Base-by-base conservation (phyloP, 2,888 invertebrate species). In the Phyto melanocephala region DNA sequence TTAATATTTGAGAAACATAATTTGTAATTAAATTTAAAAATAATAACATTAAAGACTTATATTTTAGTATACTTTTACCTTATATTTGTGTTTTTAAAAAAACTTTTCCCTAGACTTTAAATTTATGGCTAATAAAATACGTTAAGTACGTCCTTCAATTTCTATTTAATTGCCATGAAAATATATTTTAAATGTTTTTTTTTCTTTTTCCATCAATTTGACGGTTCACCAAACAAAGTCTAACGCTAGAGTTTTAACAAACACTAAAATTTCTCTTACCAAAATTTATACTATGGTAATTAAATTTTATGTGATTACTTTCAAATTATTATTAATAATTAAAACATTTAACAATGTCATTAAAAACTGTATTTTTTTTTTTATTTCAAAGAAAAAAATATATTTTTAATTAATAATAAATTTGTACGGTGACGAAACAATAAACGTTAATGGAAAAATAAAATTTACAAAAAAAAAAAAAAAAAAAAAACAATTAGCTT, bases 331-430 rank as follows among this genome's bases (percentile, higher is more conserved):
- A 5, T 6, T 5, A 28, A 28, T 24, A 79, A 79, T 72, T 67
- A 72, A 67, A 45, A 47, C 35, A 20, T 65, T 78, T 56, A 63
- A 20, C 47, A 54, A 78, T 65, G 20, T 17, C 58, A 58, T 79
- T 65, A 65, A 63, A 71, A 13, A 22, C 13, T 54, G n/a, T 45
- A n/a, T n/a, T n/a, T 2, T 17, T 45, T 13, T 56, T n/a, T 20
- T 17, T 17, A 28, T 11, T 28, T 5, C 20, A 10, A 28, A n/a
- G 28, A 13, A 52, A 35, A n/a, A 11, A 35, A 24, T 1, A 5
- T n/a, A 7, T 33, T 45, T 56, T 37, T 50, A 52, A 68, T 68
- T 68, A 62, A 68, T 62, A 62, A 37, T 20, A 54, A 74, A 45
- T 45, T 54, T 60, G 11, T 17, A 63, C 11, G 17, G 10, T 56